Evolutionary conservation across 2,113 vertebrate species (phyloP).

Genomic region (Chitala chitala): DNA sequence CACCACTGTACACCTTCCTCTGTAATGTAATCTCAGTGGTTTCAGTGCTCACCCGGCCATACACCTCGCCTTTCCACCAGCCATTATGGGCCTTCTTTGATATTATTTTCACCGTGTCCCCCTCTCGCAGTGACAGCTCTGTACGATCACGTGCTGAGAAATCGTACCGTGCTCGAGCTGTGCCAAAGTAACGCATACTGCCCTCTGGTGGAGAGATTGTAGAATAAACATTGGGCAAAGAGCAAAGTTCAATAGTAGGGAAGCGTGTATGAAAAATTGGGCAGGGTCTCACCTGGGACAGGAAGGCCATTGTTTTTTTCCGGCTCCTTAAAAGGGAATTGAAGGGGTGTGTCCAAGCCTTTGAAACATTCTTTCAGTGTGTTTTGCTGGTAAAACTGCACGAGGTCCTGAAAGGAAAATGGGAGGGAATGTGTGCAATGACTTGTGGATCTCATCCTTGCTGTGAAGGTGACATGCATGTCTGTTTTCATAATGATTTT

Average conservation of each 20-base stretch:
- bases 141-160: conserved; percentile 84
- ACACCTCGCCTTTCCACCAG: conserved; percentile 93
- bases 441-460: no score
- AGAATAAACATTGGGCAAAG: background rate
- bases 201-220: conserved; percentile 53
- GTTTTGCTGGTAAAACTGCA: conserved; percentile 79
- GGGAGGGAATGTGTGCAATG: background rate
- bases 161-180: conserved; percentile 80
- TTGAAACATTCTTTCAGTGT: conserved; percentile 88
- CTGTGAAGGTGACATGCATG: no score
- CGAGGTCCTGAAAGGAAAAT: conserved; percentile 66
- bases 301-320: conserved; percentile 58
- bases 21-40: background rate
- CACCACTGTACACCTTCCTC: no score
- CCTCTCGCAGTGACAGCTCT: conserved; percentile 78
- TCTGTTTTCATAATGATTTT: no score
- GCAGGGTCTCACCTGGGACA: conserved; percentile 51
- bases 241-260: background rate
- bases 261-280: no score
- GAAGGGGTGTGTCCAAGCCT: conserved; percentile 73
- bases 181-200: conserved; percentile 64
- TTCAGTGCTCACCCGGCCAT: conserved; percentile 70
- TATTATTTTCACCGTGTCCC: conserved; percentile 84
- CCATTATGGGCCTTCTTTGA: conserved; percentile 81
- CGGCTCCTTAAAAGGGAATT: conserved; percentile 74